Evolutionary conservation across 2,113 vertebrate species (phyloP).

Genomic region (Ascaphus truei): DNA sequence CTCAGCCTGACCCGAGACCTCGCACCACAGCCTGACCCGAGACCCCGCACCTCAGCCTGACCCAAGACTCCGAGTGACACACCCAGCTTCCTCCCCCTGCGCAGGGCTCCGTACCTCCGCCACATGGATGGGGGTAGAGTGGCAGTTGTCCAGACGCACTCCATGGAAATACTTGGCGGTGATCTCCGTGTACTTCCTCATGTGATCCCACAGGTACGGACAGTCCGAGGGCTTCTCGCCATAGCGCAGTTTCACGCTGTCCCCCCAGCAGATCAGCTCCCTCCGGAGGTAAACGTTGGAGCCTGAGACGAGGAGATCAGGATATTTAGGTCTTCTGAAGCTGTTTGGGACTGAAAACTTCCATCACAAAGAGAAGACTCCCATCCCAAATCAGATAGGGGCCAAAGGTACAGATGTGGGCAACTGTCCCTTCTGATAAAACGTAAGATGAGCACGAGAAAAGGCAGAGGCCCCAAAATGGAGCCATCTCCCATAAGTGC

Average conservation of each 20-base stretch:
- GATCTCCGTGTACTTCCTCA: constrained; percentile 92
- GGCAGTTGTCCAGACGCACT: constrained; percentile 92
- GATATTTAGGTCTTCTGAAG: background rate
- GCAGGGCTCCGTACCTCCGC: constrained; percentile 78
- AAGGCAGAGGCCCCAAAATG: too few species aligned
- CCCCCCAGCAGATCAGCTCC: constrained; percentile 93
- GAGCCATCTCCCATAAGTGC: too few species aligned
- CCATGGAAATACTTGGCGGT: constrained; percentile 87
- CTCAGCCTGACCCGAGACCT: too few species aligned
- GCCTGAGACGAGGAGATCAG: constrained; percentile 55
- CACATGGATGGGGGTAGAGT: constrained; percentile 90
- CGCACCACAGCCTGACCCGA: too few species aligned
- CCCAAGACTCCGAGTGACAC: too few species aligned
- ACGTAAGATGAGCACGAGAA: too few species aligned
- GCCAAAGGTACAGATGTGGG: too few species aligned
- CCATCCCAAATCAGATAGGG: too few species aligned
- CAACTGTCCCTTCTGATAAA: too few species aligned
- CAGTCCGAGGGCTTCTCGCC: constrained; percentile 86
- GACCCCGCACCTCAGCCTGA: too few species aligned
- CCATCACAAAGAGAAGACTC: background rate
- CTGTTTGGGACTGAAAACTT: background rate
- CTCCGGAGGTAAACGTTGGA: constrained; percentile 89
- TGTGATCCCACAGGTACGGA: constrained; percentile 91
- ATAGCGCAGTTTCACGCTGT: constrained; percentile 92
- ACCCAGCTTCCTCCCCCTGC: background rate